Evolutionary conservation across 1,140 invertebrate genomes (phyloP), one percentile per base, ranked within the genome.

Genomic region (Papilio xuthus): DNA sequence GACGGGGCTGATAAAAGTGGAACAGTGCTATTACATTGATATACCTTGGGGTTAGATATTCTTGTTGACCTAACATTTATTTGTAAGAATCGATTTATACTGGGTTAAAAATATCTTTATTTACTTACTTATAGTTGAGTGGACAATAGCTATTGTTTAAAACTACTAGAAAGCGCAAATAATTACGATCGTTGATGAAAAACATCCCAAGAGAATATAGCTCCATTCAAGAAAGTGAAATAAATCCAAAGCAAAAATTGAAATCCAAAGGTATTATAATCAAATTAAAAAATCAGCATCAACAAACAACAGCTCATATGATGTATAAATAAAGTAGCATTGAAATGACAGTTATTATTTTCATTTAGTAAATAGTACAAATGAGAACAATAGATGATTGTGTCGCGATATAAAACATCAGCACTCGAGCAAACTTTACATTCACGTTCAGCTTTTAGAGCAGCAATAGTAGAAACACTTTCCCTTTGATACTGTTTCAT

Each of bases 341-440:
- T 28, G 12, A 28, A 67, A 67, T 67, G 60, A 32, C 12, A 4
- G 26, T 67, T 67, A 67, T 67, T 67, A 28, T 67, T 63, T 60
- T 60, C 56, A 60, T 60, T 67, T 28, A 60, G 56, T 28, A 32
- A 67, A 67, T 28, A 67, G 10, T 67, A 67, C 26, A 32, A 67
- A 67, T 67, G 32, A 67, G 56, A 67, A 67, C 60, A 67, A 67
- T 67, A 15, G 60, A 1, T 67, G 60, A 67, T 67, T 67, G 60
- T 67, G 60, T 67, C 60, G 60, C 26, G 60, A 67, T 28, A 67
- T 67, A 67, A 67, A 67, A 67, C 60, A 67, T 67, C 60, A 9
- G 12, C 60, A 32, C 26, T 67, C 60, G 60, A 15, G 26, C 26
- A 67, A 67, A 67, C 60, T 67, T 67, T 67, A 15, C 60, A 67